A percentile compares a stretch with the other conserved stretches of the same genome.
These are phyloP conservation scores for Calephelis virginiensis DNA, from an alignment of 1,140 invertebrate genomes.

Conservation along the genomic window DNA sequence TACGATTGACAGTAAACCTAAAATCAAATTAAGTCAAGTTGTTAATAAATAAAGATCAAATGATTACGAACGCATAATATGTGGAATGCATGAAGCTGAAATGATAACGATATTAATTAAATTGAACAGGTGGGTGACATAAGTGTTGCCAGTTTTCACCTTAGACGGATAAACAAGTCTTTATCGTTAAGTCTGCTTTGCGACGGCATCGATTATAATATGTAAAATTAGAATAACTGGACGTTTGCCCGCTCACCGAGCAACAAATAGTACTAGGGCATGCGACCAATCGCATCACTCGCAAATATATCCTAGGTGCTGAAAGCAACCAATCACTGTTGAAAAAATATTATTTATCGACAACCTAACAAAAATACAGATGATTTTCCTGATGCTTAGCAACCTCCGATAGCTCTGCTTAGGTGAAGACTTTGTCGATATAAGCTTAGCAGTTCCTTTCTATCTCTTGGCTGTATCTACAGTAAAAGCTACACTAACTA, in stretches of 20 bases:
- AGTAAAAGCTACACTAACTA: too few relatives aligned
- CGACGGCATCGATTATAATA: constrained; percentile 71
- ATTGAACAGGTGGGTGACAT: constrained; percentile 14
- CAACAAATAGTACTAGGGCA: constrained; percentile 76
- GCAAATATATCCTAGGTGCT: constrained; percentile 65
- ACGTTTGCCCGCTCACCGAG: constrained; percentile 68
- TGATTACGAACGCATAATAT: neutral
- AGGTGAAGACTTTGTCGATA: too few relatives aligned
- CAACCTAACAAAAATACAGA: too few relatives aligned
- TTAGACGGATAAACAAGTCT: constrained; percentile 58
- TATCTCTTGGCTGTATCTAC: too few relatives aligned
- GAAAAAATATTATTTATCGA: too few relatives aligned
- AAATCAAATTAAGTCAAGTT: too few relatives aligned
- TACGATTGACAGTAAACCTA: too few relatives aligned
- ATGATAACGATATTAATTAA: constrained; percentile 8
- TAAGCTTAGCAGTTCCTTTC: too few relatives aligned
- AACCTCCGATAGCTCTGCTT: too few relatives aligned
- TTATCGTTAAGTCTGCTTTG: constrained; percentile 64
- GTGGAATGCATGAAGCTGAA: neutral
- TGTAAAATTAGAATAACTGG: constrained; percentile 77
- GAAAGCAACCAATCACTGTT: constrained; percentile 47
- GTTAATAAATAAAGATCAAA: too few relatives aligned
- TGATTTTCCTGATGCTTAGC: too few relatives aligned
- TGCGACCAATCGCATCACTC: constrained; percentile 69
- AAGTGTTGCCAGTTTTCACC: constrained; percentile 36